A percentile compares a stretch with the other conserved stretches of the same genome.
Conservation (phyloP, 2,888 invertebrate species). For the Monopis laevigella region DNA sequence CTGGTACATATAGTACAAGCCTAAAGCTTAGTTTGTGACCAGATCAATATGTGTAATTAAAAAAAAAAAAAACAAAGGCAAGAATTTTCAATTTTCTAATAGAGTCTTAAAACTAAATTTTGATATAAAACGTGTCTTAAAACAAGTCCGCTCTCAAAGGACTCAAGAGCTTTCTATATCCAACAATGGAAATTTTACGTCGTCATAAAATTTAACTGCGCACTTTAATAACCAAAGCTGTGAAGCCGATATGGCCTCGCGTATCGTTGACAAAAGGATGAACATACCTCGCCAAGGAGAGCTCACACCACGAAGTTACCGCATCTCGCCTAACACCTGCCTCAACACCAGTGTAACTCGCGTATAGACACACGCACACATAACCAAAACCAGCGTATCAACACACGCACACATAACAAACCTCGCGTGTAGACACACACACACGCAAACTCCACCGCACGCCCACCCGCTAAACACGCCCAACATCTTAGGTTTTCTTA, state of each 20-base stretch:
- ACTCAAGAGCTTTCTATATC: slow-evolving; percentile 17
- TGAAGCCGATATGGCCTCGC: slow-evolving; percentile 48
- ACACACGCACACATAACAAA: slow-evolving; percentile 29
- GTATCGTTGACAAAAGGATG: slow-evolving; percentile 65
- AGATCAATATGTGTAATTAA: no score
- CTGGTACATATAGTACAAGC: no score
- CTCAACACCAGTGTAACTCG: slow-evolving; percentile 38
- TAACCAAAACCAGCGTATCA: slow-evolving; percentile 21
- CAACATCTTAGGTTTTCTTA: slow-evolving; percentile 68
- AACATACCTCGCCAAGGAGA: slow-evolving; percentile 31
- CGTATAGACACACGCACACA: slow-evolving; percentile 33
- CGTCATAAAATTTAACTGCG: slow-evolving; percentile 53
- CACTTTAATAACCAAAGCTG: slow-evolving; percentile 59
- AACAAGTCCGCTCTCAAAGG: slow-evolving; percentile 42
- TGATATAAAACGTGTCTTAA: slow-evolving; percentile 7
- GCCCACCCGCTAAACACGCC: slow-evolving; percentile 68
- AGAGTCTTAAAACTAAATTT: neutral
- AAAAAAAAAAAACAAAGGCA: no score
- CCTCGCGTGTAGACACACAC: slow-evolving; percentile 16
- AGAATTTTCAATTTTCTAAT: no score
- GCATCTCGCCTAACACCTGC: slow-evolving; percentile 37
- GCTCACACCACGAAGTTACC: slow-evolving; percentile 29
- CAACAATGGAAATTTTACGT: slow-evolving; percentile 54
- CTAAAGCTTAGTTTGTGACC: no score
- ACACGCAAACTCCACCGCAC: slow-evolving; percentile 54